A percentile compares a stretch with the other conserved stretches of the same genome.
phyloP scores from a whole-genome alignment of 2,797 vertebrate genomes.

The Psittacula derbiana region DNA sequence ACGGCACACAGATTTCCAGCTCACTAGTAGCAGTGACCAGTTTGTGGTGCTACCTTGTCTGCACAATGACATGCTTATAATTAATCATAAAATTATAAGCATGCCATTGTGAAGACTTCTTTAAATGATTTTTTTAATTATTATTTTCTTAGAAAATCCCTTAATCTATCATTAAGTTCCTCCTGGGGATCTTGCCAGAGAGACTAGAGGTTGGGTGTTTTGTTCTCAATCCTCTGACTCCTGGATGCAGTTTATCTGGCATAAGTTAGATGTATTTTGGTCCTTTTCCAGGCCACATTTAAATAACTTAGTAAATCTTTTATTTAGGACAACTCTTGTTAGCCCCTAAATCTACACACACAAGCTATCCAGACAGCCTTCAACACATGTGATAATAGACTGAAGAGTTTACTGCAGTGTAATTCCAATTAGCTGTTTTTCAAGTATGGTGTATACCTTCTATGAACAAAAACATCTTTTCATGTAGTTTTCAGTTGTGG shows the following conservation, averaged over 20 bases:
- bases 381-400: neutral
- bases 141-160: neutral
- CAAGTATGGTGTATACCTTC: neutral
- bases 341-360: neutral
- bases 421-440: neutral
- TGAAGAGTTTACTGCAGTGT: neutral
- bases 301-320: neutral
- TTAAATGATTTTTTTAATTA: fast-evolving
- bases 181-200: neutral
- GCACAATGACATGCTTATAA: neutral
- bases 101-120: neutral
- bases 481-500: neutral
- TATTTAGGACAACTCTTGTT: neutral
- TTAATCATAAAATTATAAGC: neutral
- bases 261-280: neutral
- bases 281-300: neutral
- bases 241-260: neutral
- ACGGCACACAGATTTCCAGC: neutral
- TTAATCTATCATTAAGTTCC: neutral
- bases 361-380: neutral
- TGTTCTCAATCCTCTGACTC: neutral
- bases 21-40: neutral
- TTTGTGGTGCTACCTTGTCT: neutral
- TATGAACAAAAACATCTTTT: neutral
- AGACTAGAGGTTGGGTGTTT: neutral